Base-by-base conservation (phyloP, 1,140 invertebrate genomes). In the Solenopsis invicta region DNA sequence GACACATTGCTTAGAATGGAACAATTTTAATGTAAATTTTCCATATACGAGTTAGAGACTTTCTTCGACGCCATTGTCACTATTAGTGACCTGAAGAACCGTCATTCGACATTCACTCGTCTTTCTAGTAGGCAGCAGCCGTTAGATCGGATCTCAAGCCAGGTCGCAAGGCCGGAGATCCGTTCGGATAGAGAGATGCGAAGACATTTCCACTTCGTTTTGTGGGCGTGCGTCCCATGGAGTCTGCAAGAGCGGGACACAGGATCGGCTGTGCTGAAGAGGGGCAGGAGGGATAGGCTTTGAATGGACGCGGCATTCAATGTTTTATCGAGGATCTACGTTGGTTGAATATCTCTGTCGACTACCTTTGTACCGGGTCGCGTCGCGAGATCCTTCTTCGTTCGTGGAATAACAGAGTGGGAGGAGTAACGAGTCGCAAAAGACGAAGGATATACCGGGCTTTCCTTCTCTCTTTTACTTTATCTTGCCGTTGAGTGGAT, bases 241-340 rank as follows among this genome's bases (percentile, higher is more conserved):
- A 87, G 78, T 75, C 76, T 41, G 48, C 52, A 71, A 67, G 41
- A 69, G 86, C 84, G 76, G 85, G 81, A 77, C 76, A 34, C 24
- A 85, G 76, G 91, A 90, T 87, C 76, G 77, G 16, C 50, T n/a
- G 16, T 41, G 45, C 9, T 87, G 64, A 81, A 34, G 72, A 84
- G 87, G 81, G 61, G 71, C 59, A 45, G 61, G 72, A 45, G 54
- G 67, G 66, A 89, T 84, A 91, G 59, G 74, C 45, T 87, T 72
- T 93, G 91, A 92, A 93, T 92, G 88, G 88, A 86, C 59, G 34
- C 71, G 48, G 93, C 85, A 95, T 95, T 95, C 93, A 94, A 88
- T 94, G 94, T 94, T 95, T 95, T 94, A 95, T 95, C 94, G 88
- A 88, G 87, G 91, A 94, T 94, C 94, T 94, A 90, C 88, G 90